Conservation (phyloP, 1,140 invertebrate genomes). For the Ceratina calcarata region DNA sequence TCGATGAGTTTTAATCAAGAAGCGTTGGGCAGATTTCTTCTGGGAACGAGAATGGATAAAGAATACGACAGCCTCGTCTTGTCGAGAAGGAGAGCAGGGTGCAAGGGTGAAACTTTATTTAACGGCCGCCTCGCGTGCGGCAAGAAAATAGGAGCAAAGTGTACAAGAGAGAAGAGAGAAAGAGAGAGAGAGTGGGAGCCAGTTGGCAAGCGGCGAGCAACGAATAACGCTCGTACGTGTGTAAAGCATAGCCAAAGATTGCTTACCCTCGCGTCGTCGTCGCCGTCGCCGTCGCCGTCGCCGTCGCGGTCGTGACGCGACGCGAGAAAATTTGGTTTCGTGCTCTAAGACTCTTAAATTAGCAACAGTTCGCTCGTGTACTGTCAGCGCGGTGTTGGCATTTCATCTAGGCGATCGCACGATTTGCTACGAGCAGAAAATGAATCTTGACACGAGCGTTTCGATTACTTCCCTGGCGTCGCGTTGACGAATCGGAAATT, state of each 20-base stretch:
- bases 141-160: slow-evolving; percentile 23
- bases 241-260: slow-evolving; percentile 39
- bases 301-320: too few relatives aligned
- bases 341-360: slow-evolving; percentile 30
- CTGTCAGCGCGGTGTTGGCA: background rate
- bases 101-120: slow-evolving; percentile 26
- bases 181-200: slow-evolving; percentile 7
- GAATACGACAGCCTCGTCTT: background rate
- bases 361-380: background rate
- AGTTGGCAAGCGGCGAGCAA: slow-evolving; percentile 49
- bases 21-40: slow-evolving; percentile 27
- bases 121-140: slow-evolving; percentile 21
- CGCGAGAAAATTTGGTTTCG: slow-evolving; percentile 33
- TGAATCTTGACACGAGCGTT: background rate
- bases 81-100: background rate
- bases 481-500: too few relatives aligned
- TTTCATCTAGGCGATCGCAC: too few relatives aligned
- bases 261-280: slow-evolving; percentile 10
- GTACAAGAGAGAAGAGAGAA: background rate
- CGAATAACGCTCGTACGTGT: slow-evolving; percentile 34
- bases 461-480: background rate
- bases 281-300: background rate
- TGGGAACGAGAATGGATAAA: slow-evolving; percentile 12
- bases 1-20: slow-evolving; percentile 43
- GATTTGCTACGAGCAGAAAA: background rate